Conservation (phyloP, 2,113 vertebrate genomes). For the Malaclemys terrapin region DNA sequence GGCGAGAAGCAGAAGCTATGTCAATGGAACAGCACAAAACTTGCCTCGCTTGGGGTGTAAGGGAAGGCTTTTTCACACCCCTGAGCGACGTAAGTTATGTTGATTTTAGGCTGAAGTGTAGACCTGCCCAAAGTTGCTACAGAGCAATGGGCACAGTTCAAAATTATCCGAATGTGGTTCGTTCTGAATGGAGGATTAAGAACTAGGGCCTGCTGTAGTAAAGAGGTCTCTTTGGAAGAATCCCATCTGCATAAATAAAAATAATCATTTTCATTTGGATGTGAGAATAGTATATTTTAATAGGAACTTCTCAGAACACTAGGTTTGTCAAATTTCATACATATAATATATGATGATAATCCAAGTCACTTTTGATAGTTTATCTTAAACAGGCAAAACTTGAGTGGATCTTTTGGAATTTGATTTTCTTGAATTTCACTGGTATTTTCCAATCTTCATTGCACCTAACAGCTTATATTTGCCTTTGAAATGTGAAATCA, state of each 20-base stretch:
- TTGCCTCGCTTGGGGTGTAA: too few relatives aligned
- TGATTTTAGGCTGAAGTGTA: too few relatives aligned
- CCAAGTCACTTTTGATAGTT: constrained; percentile 32
- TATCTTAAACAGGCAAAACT: not conserved
- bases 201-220: not conserved
- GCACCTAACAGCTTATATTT: not conserved
- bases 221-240: not conserved
- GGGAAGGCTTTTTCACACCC: too few relatives aligned
- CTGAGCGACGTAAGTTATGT: too few relatives aligned
- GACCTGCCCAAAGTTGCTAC: not conserved
- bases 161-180: constrained; percentile 32
- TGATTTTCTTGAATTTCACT: not conserved
- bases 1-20: too few relatives aligned
- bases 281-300: constrained; percentile 10
- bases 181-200: not conserved
- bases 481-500: constrained; percentile 13
- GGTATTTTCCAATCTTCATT: constrained; percentile 6
- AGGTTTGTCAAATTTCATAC: constrained; percentile 16
- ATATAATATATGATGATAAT: not conserved
- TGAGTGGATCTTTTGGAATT: constrained; percentile 27
- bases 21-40: too few relatives aligned
- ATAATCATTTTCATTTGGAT: constrained; percentile 25
- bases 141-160: not conserved
- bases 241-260: not conserved
- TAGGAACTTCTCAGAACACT: constrained; percentile 35